These are phyloP conservation scores for Myoxocephalus aenaeus DNA, from an alignment of 2,797 vertebrate genomes.

Conservation along the genomic window DNA sequence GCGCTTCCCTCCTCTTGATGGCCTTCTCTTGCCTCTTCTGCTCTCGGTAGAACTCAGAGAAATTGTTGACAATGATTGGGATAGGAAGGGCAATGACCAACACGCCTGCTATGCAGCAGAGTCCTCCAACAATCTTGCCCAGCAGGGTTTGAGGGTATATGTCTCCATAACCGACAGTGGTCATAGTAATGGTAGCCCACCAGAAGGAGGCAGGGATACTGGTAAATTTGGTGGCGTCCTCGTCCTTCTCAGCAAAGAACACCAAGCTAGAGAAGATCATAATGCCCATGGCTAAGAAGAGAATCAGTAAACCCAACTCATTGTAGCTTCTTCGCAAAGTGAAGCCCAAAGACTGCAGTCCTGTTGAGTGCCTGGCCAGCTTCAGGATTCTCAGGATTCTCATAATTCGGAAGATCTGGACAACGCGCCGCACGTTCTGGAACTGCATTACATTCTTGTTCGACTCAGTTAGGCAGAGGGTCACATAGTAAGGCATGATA, in stretches of 20 bases:
- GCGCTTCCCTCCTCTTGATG: slow-evolving; percentile 96
- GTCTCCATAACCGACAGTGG: slow-evolving; percentile 98
- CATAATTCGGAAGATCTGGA: slow-evolving; percentile 99
- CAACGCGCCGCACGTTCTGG: slow-evolving; percentile 96
- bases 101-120: slow-evolving; percentile 98
- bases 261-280: slow-evolving; percentile 99
- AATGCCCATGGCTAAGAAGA: slow-evolving; percentile 99
- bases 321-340: slow-evolving; percentile 97
- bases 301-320: slow-evolving; percentile 94
- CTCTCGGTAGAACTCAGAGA: slow-evolving; percentile 98
- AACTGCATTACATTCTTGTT: slow-evolving; percentile 98
- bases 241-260: slow-evolving; percentile 99
- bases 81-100: slow-evolving; percentile 97
- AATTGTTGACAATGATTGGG: slow-evolving; percentile 99
- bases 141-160: slow-evolving; percentile 97
- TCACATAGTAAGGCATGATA: slow-evolving; percentile 97
- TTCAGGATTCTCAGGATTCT: slow-evolving; percentile 97
- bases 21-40: slow-evolving; percentile 99
- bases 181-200: slow-evolving; percentile 99
- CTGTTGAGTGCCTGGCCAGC: slow-evolving; percentile 96
- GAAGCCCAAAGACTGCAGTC: slow-evolving; percentile 97
- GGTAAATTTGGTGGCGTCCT: slow-evolving; percentile 97
- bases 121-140: slow-evolving; percentile 97
- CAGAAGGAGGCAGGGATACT: slow-evolving; percentile 99
- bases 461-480: slow-evolving; percentile 97